These are phyloP conservation scores for Tubiluchus corallicola DNA, from an alignment of 2,888 invertebrate genomes.

Conservation along the genomic window DNA sequence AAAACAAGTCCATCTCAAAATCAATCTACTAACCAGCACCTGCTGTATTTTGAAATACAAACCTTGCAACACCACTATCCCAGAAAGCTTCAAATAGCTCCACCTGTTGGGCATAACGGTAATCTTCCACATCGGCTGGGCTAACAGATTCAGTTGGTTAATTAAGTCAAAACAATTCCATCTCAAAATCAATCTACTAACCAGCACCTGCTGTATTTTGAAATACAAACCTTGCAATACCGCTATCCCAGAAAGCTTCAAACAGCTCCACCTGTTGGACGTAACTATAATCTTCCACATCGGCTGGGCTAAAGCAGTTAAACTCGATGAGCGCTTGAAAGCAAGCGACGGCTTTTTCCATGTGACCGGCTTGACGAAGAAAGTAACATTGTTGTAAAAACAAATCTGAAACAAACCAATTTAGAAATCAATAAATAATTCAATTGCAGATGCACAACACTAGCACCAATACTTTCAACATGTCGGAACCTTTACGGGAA, in stretches of 20 bases:
- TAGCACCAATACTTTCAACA: constrained; percentile 10
- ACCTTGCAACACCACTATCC: constrained; percentile 28
- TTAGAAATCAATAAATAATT: constrained; percentile 6
- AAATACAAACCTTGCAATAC: constrained; percentile 24
- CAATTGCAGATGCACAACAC: constrained; percentile 4
- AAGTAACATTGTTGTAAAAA: constrained; percentile 25
- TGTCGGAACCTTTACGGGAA: too few relatives aligned
- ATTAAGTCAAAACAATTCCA: too few relatives aligned
- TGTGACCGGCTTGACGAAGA: constrained; percentile 26
- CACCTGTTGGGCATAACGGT: too few relatives aligned
- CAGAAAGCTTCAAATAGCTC: constrained; percentile 29
- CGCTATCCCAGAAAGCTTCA: constrained; percentile 31
- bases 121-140: too few relatives aligned
- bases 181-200: too few relatives aligned
- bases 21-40: too few relatives aligned
- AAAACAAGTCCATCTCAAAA: too few relatives aligned
- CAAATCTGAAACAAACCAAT: constrained; percentile 19
- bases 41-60: too few relatives aligned
- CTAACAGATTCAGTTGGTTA: too few relatives aligned
- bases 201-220: too few relatives aligned
- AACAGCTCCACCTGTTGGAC: constrained; percentile 22
- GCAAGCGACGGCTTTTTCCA: constrained; percentile 29
- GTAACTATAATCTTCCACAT: constrained; percentile 13
- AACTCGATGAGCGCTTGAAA: constrained; percentile 31
- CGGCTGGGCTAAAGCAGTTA: constrained; percentile 26